Conservation (phyloP, 2,113 vertebrate genomes). For the Stigmatopora argus region DNA sequence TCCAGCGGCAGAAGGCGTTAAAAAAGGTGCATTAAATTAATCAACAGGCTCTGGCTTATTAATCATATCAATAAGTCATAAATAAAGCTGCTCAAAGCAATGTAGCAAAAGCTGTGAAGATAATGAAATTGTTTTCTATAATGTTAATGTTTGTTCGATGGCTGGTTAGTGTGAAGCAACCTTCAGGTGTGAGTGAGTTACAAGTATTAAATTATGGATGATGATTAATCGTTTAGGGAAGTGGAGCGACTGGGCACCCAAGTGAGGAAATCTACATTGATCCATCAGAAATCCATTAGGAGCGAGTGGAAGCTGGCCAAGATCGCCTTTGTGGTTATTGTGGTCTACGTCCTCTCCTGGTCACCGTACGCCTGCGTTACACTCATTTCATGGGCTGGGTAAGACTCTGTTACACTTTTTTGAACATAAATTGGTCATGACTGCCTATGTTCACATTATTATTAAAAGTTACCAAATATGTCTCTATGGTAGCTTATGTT, state of each 20-base stretch:
- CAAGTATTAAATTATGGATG: background rate
- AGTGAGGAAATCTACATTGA: conserved; percentile 68
- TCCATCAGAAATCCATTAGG: conserved; percentile 71
- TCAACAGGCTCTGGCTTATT: no score
- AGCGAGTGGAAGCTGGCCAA: conserved; percentile 93
- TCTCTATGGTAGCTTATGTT: background rate
- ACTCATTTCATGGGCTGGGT: conserved; percentile 88
- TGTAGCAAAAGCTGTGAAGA: no score
- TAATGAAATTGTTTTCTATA: no score
- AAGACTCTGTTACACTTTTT: conserved; percentile 19
- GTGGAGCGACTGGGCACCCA: conserved; percentile 71
- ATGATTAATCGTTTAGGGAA: conserved; percentile 53
- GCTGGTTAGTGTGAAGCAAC: no score
- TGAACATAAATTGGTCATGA: background rate
- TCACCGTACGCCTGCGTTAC: conserved; percentile 86
- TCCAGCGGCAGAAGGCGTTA: no score
- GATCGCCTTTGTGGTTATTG: conserved; percentile 82
- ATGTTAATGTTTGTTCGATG: no score
- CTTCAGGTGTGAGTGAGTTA: background rate
- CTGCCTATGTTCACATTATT: background rate
- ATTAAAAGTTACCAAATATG: background rate
- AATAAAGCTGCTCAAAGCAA: no score
- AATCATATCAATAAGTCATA: no score
- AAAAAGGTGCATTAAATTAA: no score
- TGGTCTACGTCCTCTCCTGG: conserved; percentile 88